These are phyloP conservation scores for Idaea aversata DNA, from an alignment of 2,888 invertebrate species.

Conservation along the genomic window DNA sequence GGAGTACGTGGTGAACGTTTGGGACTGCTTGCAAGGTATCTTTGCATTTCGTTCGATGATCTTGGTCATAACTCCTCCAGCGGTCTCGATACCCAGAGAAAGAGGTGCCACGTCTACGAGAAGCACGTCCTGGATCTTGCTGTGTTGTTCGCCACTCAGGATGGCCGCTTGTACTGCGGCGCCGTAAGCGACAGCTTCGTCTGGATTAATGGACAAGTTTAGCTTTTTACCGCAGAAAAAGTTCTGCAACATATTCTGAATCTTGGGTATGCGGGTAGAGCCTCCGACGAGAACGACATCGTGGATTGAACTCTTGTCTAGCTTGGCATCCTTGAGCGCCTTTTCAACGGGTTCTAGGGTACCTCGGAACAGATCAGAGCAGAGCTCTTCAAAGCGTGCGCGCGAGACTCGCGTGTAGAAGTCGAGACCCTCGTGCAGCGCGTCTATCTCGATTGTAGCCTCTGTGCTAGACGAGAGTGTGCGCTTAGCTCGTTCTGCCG, in stretches of 20 bases:
- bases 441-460: constrained; percentile 85
- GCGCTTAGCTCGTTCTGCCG: constrained; percentile 86
- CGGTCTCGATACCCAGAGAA: constrained; percentile 87
- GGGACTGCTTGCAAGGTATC: constrained; percentile 82
- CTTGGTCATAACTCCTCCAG: constrained; percentile 85
- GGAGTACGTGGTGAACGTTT: constrained; percentile 87
- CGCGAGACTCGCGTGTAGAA: constrained; percentile 82
- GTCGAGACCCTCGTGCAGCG: constrained; percentile 82
- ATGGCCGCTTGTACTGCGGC: constrained; percentile 56
- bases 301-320: constrained; percentile 77
- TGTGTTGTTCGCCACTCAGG: constrained; percentile 83
- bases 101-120: constrained; percentile 51
- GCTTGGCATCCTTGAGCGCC: constrained; percentile 81
- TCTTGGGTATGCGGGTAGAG: constrained; percentile 86
- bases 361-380: constrained; percentile 81
- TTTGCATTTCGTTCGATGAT: constrained; percentile 82
- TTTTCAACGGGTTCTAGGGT: constrained; percentile 83
- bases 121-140: constrained; percentile 66
- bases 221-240: constrained; percentile 74
- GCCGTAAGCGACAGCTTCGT: constrained; percentile 86
- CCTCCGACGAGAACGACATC: constrained; percentile 87
- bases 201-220: constrained; percentile 20
- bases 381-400: constrained; percentile 85
- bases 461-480: constrained; percentile 87
- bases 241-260: constrained; percentile 83